These are phyloP conservation scores for Actenoides hombroni DNA, from an alignment of 2,113 vertebrate genomes.

Conservation along the genomic window DNA sequence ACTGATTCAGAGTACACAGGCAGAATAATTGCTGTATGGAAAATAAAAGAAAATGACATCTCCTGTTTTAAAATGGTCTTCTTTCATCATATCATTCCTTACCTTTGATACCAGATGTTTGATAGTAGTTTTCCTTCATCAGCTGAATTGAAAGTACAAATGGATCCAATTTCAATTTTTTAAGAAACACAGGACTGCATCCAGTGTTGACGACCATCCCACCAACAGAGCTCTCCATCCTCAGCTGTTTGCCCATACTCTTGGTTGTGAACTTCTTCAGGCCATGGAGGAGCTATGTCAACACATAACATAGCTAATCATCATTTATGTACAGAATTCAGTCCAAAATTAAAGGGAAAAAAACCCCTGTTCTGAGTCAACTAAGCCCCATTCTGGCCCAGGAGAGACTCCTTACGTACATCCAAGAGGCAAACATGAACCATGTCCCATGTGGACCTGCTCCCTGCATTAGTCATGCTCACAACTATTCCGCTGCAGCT, in stretches of 20 bases:
- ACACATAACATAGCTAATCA: neutral
- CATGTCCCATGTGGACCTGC: neutral
- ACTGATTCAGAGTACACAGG: neutral
- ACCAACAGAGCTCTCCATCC: neutral
- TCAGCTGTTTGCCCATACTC: neutral
- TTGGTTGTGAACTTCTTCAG: neutral
- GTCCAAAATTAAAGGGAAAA: neutral
- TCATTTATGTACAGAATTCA: neutral
- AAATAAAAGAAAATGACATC: neutral
- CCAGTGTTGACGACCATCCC: neutral
- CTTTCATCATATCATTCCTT: neutral
- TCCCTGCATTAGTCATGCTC: neutral
- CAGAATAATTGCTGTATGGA: neutral
- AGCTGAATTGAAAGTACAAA: neutral
- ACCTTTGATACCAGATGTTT: neutral
- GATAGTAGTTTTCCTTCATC: neutral
- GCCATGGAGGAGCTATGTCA: neutral
- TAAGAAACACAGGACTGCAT: neutral
- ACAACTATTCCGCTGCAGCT: neutral
- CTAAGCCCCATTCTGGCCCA: neutral
- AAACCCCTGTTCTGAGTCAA: neutral
- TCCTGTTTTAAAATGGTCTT: neutral
- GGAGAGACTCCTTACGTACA: neutral
- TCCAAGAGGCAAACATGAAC: rapidly evolving
- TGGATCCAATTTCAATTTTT: neutral